Evolutionary conservation across 2,888 invertebrate species (phyloP), one percentile per base, ranked within the genome.

Genomic region (Sussaba pulchella): DNA sequence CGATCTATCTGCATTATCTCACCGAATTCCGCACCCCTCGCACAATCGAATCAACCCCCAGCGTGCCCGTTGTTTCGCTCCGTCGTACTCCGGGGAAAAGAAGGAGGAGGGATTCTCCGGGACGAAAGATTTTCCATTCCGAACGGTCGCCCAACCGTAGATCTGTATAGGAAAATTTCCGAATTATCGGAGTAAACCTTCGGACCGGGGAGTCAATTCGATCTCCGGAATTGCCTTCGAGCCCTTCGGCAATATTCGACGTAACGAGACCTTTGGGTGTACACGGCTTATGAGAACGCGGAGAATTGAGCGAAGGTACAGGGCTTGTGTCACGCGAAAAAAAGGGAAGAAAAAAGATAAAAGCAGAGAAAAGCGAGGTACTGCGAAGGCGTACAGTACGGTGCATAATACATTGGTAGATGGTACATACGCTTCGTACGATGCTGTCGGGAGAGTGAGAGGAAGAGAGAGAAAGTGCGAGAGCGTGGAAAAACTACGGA

Each of bases 401-500:
- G 57, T 57, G 31, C 57, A 31, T 31, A 57, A 57, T 36, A 57
- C 57, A 57, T 57, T 43, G 69, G 14, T 12, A 19, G 66, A 45
- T 10, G 39, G 12, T 66, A 52, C 39, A 52, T 67, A 67, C 21
- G 52, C 63, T 14, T 17, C 31, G 61, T 8, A 52, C 61, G 36
- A 61, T 63, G 24, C 12, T 2, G 14, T 6, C 14, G 43, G 10
- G 17, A 19, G 39, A 10, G 17, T 9, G 14, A 43, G 17, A 31
- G 17, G 1, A 8, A 26, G 12, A 61, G 47, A 24, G 45, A 3
- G 17, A 14, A 17, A 12, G n/a, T 4, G 26, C 31, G 47, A 14
- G 21, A 17, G 21, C 50, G 52, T 39, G 75, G 17, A 57, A 67
- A 66, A 50, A 61, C 61, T 64, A 57, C 69, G 17, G 43, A 78